Evolutionary conservation across 2,888 invertebrate species (phyloP).

Genomic region (Dynastes tityus): DNA sequence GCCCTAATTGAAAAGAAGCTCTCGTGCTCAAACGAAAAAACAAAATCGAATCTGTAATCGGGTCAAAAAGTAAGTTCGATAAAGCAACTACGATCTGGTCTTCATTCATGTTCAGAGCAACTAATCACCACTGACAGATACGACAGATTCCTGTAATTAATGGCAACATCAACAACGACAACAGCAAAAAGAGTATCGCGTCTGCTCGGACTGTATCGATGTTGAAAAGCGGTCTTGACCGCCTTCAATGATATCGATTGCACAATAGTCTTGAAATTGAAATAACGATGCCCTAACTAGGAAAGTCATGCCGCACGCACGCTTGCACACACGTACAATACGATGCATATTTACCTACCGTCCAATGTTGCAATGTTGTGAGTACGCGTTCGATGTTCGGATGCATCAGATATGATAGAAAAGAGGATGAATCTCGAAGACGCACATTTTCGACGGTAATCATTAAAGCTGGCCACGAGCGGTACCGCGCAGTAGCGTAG

Average conservation of each 20-base stretch:
- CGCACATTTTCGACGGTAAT: slow-evolving; percentile 3
- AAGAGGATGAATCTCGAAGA: background rate
- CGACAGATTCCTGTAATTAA: slow-evolving; percentile 37
- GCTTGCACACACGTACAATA: background rate
- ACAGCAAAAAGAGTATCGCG: background rate
- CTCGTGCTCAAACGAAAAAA: too few relatives aligned
- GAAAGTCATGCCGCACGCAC: slow-evolving; percentile 16
- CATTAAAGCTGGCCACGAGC: too few relatives aligned
- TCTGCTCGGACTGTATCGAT: background rate
- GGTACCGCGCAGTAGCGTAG: too few relatives aligned
- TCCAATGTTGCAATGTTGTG: background rate
- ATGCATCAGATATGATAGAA: background rate
- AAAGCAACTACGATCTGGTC: background rate
- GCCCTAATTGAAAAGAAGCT: too few relatives aligned
- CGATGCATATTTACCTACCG: slow-evolving; percentile 1
- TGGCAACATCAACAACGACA: slow-evolving; percentile 18
- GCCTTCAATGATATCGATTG: slow-evolving; percentile 32
- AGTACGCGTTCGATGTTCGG: background rate
- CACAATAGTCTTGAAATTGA: slow-evolving; percentile 24
- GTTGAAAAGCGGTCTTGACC: background rate
- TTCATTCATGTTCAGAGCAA: slow-evolving; percentile 24
- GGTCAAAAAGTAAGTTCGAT: background rate
- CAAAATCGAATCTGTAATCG: background rate
- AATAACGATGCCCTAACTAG: slow-evolving; percentile 31
- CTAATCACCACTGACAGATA: slow-evolving; percentile 42